These are phyloP conservation scores for Dromas ardeola DNA, from an alignment of 2,113 vertebrate genomes.

Conservation along the genomic window DNA sequence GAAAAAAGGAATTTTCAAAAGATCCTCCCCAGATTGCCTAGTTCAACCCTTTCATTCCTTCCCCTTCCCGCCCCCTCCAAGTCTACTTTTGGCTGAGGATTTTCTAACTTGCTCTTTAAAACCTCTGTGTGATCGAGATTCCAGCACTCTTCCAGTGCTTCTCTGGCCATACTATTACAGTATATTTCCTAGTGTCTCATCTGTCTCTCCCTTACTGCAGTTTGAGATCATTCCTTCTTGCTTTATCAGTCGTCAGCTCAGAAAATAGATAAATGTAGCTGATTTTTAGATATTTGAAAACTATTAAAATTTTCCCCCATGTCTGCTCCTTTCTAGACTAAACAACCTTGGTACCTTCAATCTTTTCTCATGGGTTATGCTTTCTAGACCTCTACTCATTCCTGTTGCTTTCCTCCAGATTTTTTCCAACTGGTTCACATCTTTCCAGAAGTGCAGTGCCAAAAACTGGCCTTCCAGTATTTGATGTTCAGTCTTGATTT, in stretches of 20 bases:
- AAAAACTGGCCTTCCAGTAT: neutral
- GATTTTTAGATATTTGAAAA: neutral
- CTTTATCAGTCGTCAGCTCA: neutral
- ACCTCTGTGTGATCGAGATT: neutral
- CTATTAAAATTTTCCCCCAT: neutral
- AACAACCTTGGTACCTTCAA: neutral
- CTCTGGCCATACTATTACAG: neutral
- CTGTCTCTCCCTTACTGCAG: neutral
- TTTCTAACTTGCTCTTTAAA: neutral
- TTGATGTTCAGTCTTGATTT: neutral
- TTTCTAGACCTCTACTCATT: slow-evolving; percentile 32
- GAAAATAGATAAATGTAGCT: neutral
- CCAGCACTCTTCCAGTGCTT: neutral
- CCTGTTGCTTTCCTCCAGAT: neutral
- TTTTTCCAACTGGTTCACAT: slow-evolving; percentile 20
- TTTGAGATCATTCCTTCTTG: neutral
- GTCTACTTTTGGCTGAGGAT: neutral
- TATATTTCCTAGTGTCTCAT: neutral
- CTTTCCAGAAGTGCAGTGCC: slow-evolving; percentile 1
- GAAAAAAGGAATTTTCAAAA: neutral
- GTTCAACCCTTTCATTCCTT: neutral
- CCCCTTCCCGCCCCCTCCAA: fast-evolving
- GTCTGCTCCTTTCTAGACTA: neutral
- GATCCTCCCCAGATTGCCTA: neutral
- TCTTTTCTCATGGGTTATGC: neutral